These are phyloP conservation scores for Leontopithecus rosalia DNA, from an alignment of 2,797 vertebrate species.

Conservation along the genomic window DNA sequence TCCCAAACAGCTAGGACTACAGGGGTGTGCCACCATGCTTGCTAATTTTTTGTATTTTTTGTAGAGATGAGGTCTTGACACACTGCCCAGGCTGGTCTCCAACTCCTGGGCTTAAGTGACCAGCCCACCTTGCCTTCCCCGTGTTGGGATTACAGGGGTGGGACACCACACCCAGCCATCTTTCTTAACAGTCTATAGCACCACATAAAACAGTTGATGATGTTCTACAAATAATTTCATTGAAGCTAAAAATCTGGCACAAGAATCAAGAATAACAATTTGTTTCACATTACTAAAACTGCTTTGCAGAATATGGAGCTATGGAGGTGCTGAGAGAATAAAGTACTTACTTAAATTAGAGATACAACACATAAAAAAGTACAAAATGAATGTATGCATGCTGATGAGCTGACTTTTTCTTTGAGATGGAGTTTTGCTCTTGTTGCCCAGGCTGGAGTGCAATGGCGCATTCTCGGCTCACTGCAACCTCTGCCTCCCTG, in stretches of 20 bases:
- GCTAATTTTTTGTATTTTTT: not conserved
- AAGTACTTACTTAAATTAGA: slow-evolving; percentile 25
- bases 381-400: not conserved
- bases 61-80: not conserved
- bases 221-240: slow-evolving; percentile 42
- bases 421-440: no score
- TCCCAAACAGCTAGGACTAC: not conserved
- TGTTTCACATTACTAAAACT: slow-evolving; percentile 38
- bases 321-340: not conserved
- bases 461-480: no score
- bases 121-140: not conserved
- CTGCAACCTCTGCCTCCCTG: no score
- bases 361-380: not conserved
- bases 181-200: not conserved
- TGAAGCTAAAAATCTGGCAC: slow-evolving; percentile 36
- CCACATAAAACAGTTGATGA: slow-evolving; percentile 16
- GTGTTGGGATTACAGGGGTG: not conserved
- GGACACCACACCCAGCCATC: not conserved
- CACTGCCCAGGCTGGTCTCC: not conserved
- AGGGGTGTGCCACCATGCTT: not conserved
- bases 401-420: not conserved
- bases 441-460: no score
- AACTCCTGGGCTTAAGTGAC: not conserved
- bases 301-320: not conserved
- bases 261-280: slow-evolving; percentile 37